These are phyloP conservation scores for Tarsius wallacei DNA, from an alignment of 2,797 vertebrate species.

Conservation along the genomic window DNA sequence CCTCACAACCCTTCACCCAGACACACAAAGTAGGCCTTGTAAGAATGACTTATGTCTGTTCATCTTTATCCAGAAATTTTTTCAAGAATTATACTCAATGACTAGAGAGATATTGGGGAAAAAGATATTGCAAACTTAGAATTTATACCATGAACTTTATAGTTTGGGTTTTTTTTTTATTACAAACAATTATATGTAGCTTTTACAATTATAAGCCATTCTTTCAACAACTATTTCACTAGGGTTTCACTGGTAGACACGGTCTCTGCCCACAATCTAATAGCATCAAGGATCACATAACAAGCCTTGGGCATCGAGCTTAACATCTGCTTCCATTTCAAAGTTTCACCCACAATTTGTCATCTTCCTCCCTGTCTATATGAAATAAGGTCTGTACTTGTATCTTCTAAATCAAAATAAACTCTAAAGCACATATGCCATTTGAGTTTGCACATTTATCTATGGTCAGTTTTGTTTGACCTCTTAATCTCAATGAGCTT, in stretches of 20 bases:
- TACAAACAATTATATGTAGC: not conserved
- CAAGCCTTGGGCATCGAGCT: not conserved
- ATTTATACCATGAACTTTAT: not conserved
- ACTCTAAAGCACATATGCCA: conserved; percentile 25
- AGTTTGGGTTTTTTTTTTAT: conserved; percentile 18
- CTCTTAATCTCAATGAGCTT: conserved; percentile 69
- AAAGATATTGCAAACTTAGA: not conserved
- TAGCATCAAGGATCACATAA: not conserved
- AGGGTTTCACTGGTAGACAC: not conserved
- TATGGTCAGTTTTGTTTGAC: conserved; percentile 44
- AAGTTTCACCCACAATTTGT: conserved; percentile 27
- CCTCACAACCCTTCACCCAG: not conserved
- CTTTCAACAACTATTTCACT: not conserved
- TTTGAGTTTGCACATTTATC: conserved; percentile 63
- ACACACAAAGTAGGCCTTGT: not conserved
- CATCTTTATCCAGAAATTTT: conserved; percentile 29
- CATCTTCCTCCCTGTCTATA: not conserved
- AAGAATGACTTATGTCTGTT: not conserved
- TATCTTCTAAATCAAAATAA: conserved; percentile 71
- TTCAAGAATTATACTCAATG: conserved; percentile 1
- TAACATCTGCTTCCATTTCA: conserved; percentile 58
- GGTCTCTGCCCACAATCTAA: not conserved
- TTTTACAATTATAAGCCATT: not conserved
- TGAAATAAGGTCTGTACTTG: conserved; percentile 39
- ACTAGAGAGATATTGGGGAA: not conserved